A percentile compares a stretch with the other conserved stretches of the same genome.
Conservation (phyloP, 2,797 vertebrate species). For the Odontamblyopus lacepedii region DNA sequence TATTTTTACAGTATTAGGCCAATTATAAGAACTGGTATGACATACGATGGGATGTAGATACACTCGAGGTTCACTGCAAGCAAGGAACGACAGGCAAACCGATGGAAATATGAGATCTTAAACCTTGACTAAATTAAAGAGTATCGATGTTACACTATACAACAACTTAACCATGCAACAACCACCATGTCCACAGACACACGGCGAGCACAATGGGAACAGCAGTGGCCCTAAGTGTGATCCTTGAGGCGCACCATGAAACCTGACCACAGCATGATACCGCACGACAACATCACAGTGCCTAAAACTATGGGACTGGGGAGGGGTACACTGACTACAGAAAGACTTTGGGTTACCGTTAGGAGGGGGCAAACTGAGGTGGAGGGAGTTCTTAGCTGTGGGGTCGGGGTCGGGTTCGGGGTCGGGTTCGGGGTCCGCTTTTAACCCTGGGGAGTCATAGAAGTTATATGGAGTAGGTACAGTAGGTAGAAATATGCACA, state of each 20-base stretch:
- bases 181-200: slow-evolving; percentile 57
- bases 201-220: slow-evolving; percentile 59
- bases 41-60: slow-evolving; percentile 22
- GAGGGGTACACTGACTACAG: slow-evolving; percentile 45
- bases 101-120: slow-evolving; percentile 22
- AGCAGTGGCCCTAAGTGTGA: slow-evolving; percentile 40
- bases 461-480: slow-evolving; percentile 43
- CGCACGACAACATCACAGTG: slow-evolving; percentile 61
- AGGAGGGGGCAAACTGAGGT: slow-evolving; percentile 79
- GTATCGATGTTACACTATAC: slow-evolving; percentile 11
- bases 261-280: slow-evolving; percentile 64
- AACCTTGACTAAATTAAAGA: slow-evolving; percentile 1
- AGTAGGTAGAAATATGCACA: background rate
- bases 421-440: slow-evolving; percentile 72
- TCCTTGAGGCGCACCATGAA: slow-evolving; percentile 62
- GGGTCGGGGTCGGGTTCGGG: slow-evolving; percentile 63
- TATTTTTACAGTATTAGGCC: background rate
- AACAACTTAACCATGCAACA: slow-evolving; percentile 53
- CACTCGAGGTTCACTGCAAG: slow-evolving; percentile 38
- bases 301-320: slow-evolving; percentile 36
- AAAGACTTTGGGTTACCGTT: slow-evolving; percentile 63
- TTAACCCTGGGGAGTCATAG: slow-evolving; percentile 66
- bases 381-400: slow-evolving; percentile 79
- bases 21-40: slow-evolving; percentile 3
- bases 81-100: slow-evolving; percentile 44